Evolutionary conservation across 2,888 invertebrate genomes (phyloP).

Genomic region (Halictus quadricinctus): DNA sequence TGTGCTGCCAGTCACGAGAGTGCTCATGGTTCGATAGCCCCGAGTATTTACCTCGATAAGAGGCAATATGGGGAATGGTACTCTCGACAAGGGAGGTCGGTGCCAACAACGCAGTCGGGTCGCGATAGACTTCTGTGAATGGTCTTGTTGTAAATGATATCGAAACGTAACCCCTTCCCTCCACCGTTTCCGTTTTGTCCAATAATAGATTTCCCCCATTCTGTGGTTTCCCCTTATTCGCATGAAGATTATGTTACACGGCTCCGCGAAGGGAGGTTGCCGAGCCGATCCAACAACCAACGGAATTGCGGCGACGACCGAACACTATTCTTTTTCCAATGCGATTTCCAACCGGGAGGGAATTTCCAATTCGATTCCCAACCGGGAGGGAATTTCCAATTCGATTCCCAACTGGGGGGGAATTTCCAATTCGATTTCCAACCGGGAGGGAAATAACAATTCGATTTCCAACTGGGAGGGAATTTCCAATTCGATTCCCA

Average conservation of each 20-base stretch:
- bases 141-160: constrained; percentile 55
- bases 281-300: not conserved
- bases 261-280: constrained; percentile 7
- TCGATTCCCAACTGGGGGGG: too few relatives aligned
- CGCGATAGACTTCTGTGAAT: constrained; percentile 42
- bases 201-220: constrained; percentile 57
- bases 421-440: not conserved
- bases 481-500: not conserved
- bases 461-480: too few relatives aligned
- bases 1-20: constrained; percentile 38
- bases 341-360: not conserved
- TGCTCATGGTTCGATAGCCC: constrained; percentile 39
- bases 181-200: constrained; percentile 53
- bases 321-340: not conserved
- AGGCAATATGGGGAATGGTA: constrained; percentile 24
- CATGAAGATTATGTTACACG: constrained; percentile 49
- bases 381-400: too few relatives aligned
- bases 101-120: constrained; percentile 27
- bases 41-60: constrained; percentile 55
- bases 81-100: constrained; percentile 18
- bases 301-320: not conserved
- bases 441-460: not conserved
- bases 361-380: not conserved
- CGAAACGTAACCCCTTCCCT: constrained; percentile 42
- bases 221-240: constrained; percentile 53